A percentile compares a stretch with the other conserved stretches of the same genome.
Conservation (phyloP, 2,797 vertebrate species). For the Brachyrhaphis roseni region DNA sequence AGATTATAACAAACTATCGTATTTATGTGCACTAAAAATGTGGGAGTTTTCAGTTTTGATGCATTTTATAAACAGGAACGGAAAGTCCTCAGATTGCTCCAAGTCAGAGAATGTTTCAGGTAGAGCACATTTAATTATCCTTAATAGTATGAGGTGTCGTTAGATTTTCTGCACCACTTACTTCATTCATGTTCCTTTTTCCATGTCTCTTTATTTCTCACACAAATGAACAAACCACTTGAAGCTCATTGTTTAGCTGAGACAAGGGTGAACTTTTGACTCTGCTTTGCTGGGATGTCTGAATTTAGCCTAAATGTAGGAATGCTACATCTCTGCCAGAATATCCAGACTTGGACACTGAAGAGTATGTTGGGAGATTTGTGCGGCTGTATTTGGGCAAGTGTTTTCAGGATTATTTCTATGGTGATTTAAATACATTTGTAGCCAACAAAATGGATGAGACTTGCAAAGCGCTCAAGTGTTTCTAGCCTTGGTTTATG, state of each 20-base stretch:
- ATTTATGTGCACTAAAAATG: neutral
- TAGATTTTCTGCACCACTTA: constrained; percentile 29
- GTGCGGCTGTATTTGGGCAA: constrained; percentile 47
- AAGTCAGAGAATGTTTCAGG: neutral
- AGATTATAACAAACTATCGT: neutral
- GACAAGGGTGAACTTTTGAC: constrained; percentile 62
- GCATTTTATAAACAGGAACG: neutral
- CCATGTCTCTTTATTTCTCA: constrained; percentile 10
- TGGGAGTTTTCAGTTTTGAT: neutral
- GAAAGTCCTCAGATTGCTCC: neutral
- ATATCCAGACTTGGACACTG: constrained; percentile 53
- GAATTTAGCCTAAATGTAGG: constrained; percentile 63
- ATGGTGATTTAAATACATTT: constrained; percentile 61
- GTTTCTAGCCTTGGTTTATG: constrained; percentile 23
- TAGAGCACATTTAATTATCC: neutral
- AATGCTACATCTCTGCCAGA: constrained; percentile 67
- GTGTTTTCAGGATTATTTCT: constrained; percentile 52
- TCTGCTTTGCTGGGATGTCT: constrained; percentile 66
- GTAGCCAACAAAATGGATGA: constrained; percentile 39
- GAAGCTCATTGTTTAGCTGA: constrained; percentile 62
- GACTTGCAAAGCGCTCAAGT: constrained; percentile 39
- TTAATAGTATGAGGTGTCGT: constrained; percentile 12
- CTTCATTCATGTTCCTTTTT: constrained; percentile 24
- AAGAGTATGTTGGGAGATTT: constrained; percentile 40
- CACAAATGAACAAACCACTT: constrained; percentile 39